Evolutionary conservation across 1,140 invertebrate genomes (phyloP).

Genomic region (Rhagoletis pomonella): DNA sequence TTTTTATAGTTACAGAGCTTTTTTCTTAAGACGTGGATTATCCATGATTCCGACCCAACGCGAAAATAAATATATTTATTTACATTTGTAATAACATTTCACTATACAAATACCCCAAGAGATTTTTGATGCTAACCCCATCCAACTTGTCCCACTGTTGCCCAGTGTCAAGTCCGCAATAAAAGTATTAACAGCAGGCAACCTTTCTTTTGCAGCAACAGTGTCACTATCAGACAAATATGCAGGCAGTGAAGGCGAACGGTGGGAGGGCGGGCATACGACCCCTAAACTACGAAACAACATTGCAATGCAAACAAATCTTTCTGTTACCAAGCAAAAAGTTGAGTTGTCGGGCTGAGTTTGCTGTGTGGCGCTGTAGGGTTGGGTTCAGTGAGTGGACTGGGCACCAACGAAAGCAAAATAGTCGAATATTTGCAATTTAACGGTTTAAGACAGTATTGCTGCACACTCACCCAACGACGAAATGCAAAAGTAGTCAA

Average conservation of each 20-base stretch:
- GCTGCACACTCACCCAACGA: neutral
- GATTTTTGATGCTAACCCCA: too few species aligned
- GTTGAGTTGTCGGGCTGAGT: neutral
- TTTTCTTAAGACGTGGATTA: too few species aligned
- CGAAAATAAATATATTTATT: too few species aligned
- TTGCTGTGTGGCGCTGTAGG: neutral
- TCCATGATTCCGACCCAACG: too few species aligned
- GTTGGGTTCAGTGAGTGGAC: neutral
- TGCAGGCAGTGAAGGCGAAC: neutral
- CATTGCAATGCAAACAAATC: neutral
- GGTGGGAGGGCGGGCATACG: neutral
- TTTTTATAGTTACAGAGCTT: too few species aligned
- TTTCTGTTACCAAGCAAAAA: neutral
- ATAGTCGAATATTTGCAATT: conserved; percentile 12
- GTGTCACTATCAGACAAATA: neutral
- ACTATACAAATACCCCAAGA: too few species aligned
- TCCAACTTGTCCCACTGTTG: neutral
- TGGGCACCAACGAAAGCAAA: neutral
- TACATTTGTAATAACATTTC: too few species aligned
- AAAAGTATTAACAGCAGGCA: neutral
- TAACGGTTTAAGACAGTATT: conserved; percentile 16
- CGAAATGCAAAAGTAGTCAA: neutral
- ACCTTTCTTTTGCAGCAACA: neutral
- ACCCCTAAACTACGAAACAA: neutral
- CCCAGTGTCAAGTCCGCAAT: conserved; percentile 38